Evolutionary conservation across 2,113 vertebrate genomes (phyloP).

Genomic region (Brachyhypopomus occidentalis): DNA sequence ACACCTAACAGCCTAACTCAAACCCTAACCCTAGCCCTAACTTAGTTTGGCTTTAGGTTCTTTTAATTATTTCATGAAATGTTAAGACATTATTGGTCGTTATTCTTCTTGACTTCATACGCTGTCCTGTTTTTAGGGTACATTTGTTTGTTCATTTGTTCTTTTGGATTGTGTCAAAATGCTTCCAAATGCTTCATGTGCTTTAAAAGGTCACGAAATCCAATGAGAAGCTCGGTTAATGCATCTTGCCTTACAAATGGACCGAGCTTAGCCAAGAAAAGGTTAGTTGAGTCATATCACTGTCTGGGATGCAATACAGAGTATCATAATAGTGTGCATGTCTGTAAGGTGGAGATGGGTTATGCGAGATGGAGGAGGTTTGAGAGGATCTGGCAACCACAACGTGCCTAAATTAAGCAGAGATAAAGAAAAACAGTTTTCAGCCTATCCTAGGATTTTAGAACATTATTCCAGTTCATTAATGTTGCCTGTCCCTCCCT

Average conservation of each 20-base stretch:
- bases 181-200: neutral
- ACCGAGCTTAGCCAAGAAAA: neutral
- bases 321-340: neutral
- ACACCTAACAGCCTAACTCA: no score
- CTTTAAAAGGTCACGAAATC: neutral
- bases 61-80: no score
- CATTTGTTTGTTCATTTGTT: neutral
- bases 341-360: no score
- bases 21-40: no score
- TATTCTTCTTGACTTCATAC: neutral
- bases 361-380: neutral
- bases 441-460: neutral
- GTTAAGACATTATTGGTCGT: neutral
- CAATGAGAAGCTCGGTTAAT: neutral
- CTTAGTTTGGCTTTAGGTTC: no score
- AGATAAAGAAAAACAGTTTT: no score
- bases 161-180: neutral
- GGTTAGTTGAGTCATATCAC: neutral
- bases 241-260: neutral
- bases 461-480: conserved; percentile 10
- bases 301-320: neutral
- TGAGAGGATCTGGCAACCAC: neutral
- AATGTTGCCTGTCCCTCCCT: conserved; percentile 14
- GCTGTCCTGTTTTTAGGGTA: neutral
- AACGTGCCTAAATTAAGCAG: neutral